phyloP scores from a whole-genome alignment of 2,888 invertebrate species.

The Hipparchia semele region DNA sequence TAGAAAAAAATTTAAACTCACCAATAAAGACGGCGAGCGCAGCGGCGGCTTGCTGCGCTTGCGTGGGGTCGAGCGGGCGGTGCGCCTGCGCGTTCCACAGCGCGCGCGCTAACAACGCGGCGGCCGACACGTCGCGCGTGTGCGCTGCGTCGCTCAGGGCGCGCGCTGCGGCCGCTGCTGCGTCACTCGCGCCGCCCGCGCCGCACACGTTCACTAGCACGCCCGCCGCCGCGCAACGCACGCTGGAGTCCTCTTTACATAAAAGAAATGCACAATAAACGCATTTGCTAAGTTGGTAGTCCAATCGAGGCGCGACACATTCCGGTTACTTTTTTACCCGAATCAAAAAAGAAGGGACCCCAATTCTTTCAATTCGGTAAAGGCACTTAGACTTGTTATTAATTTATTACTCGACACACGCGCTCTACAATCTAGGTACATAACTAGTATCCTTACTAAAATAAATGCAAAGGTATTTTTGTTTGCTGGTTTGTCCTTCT shows the following conservation, averaged over 20 bases:
- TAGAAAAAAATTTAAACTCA: slow-evolving; percentile 6
- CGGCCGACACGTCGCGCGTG: slow-evolving; percentile 50
- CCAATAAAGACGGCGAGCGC: slow-evolving; percentile 48
- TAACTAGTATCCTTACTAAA: too few relatives aligned
- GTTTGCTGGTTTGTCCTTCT: too few relatives aligned
- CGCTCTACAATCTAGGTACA: too few relatives aligned
- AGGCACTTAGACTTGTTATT: too few relatives aligned
- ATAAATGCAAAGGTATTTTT: too few relatives aligned
- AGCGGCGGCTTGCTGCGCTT: slow-evolving; percentile 56
- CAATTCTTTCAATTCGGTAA: too few relatives aligned
- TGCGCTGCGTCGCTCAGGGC: slow-evolving; percentile 67
- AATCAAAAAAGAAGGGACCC: too few relatives aligned
- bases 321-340: too few relatives aligned
- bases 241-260: slow-evolving; percentile 82
- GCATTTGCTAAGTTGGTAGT: too few relatives aligned
- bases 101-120: slow-evolving; percentile 58
- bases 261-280: not conserved
- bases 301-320: too few relatives aligned
- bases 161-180: slow-evolving; percentile 59
- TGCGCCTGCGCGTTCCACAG: slow-evolving; percentile 62
- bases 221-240: slow-evolving; percentile 90
- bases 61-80: slow-evolving; percentile 51
- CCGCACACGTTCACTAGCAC: slow-evolving; percentile 90
- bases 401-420: too few relatives aligned
- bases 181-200: slow-evolving; percentile 72